Conservation (phyloP, 2,797 vertebrate genomes). For the Sphenopsis melanotis region DNA sequence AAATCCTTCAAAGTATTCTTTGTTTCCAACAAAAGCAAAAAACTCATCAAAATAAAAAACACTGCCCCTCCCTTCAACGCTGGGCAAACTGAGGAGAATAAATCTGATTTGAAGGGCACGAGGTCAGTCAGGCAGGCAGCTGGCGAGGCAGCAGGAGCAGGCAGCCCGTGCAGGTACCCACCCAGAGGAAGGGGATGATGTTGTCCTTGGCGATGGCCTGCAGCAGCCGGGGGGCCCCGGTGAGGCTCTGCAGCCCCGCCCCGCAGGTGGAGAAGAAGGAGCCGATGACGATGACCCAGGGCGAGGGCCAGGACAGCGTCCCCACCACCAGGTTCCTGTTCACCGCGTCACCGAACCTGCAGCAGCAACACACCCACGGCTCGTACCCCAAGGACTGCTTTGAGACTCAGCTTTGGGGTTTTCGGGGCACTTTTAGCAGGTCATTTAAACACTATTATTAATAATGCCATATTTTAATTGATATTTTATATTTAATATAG, state of each 20-base stretch:
- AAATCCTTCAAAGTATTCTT: background rate
- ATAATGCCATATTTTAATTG: rapidly evolving
- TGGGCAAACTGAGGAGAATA: background rate
- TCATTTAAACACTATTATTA: background rate
- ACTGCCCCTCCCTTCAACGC: background rate
- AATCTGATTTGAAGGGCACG: background rate
- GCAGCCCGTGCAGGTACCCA: conserved; percentile 43
- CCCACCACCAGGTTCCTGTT: conserved; percentile 92
- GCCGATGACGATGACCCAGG: conserved; percentile 96
- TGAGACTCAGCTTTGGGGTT: rapidly evolving
- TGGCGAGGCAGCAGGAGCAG: background rate
- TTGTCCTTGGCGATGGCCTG: conserved; percentile 98
- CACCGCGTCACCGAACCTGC: conserved; percentile 91
- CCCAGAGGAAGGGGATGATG: conserved; percentile 96
- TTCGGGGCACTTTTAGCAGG: background rate
- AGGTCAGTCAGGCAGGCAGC: background rate
- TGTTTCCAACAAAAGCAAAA: background rate
- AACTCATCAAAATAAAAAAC: background rate
- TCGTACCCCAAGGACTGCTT: too few relatives aligned
- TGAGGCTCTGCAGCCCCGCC: conserved; percentile 93
- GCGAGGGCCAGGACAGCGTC: conserved; percentile 94
- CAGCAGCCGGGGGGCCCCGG: conserved; percentile 90
- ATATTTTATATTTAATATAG: too few relatives aligned
- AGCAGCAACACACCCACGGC: background rate
- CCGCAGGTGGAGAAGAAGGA: conserved; percentile 98